Conservation (phyloP, 2,888 invertebrate species). For the Stenchaetothrips biformis region DNA sequence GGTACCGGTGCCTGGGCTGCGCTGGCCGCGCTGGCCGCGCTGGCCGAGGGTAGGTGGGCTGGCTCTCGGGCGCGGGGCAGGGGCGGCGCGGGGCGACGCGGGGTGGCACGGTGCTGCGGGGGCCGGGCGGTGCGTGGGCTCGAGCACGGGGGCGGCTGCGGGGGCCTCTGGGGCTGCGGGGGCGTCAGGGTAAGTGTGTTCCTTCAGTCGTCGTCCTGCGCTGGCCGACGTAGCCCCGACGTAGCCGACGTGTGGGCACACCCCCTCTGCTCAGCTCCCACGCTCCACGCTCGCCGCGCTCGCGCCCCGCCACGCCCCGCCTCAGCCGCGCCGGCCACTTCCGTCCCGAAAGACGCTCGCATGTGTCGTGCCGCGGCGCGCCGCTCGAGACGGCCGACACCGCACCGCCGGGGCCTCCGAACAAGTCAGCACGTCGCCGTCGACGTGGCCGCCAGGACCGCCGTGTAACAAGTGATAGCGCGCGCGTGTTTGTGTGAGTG, state of each 20-base stretch:
- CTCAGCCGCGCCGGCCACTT: conserved; percentile 9
- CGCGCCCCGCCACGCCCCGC: conserved; percentile 5
- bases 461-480: not conserved
- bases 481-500: not conserved
- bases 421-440: no score
- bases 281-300: not conserved
- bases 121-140: not conserved
- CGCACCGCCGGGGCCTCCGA: no score
- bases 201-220: not conserved
- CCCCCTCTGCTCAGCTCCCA: conserved; percentile 9
- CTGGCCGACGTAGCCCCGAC: not conserved
- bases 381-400: not conserved
- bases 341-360: conserved; percentile 17
- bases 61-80: not conserved
- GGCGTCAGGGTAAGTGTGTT: conserved; percentile 10
- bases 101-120: not conserved
- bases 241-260: conserved; percentile 17
- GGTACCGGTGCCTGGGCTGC: not conserved
- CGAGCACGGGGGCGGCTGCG: not conserved
- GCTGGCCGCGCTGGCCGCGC: not conserved
- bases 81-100: not conserved
- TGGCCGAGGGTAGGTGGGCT: conserved; percentile 6
- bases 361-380: not conserved
- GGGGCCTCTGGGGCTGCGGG: not conserved
- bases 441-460: not conserved